Base-by-base conservation (phyloP, 2,113 vertebrate species). In the Aleadryas rufinucha region DNA sequence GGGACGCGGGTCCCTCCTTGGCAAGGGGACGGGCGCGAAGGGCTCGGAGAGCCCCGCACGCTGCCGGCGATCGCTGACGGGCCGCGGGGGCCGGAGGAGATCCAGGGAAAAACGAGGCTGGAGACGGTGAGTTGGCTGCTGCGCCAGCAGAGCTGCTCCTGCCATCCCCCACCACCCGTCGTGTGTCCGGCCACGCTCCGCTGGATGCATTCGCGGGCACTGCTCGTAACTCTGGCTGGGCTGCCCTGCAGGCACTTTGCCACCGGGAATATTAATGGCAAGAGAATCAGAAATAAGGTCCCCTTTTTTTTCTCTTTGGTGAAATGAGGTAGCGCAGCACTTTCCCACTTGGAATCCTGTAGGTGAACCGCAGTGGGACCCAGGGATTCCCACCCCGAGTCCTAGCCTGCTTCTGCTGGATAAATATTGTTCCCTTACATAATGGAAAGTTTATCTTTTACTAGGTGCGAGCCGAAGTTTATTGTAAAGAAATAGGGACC, bases 191-290 rank as follows among this genome's bases (percentile, higher is more conserved):
- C 50, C 17, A 0, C 30, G 47, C 49, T 49, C 15, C 20, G 33
- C 44, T 26, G 44, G 28, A 4, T 6, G 42, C 63, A 2, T 16
- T 5, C 9, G 10, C 19, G 18, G 65, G 47, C 49, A 0, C 33
- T 1, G 54, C 11, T 14, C 31, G 0, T 0, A 3, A 1, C 17
- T 1, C 19, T 2, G 49, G 21, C 50, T 4, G 41, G 11, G 15
- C 60, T 7, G 61, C 31, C 23, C 50, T 3, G 54, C 76, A 6
- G 42, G 49, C 42, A 1, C 37, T 5, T 16, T 5, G 3, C 24
- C 20, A 1, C 17, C 9, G 52, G 19, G 31, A 68, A 27, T 7
- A 3, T 9, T 7, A 2, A 4, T 0, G 7, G 10, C 15, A 6
- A 20, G 5, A 6, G 26, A 50, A 6, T 6, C 6, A 1, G 20